Evolutionary conservation across 2,888 invertebrate genomes (phyloP).

Genomic region (Leptinotarsa tumamoca): DNA sequence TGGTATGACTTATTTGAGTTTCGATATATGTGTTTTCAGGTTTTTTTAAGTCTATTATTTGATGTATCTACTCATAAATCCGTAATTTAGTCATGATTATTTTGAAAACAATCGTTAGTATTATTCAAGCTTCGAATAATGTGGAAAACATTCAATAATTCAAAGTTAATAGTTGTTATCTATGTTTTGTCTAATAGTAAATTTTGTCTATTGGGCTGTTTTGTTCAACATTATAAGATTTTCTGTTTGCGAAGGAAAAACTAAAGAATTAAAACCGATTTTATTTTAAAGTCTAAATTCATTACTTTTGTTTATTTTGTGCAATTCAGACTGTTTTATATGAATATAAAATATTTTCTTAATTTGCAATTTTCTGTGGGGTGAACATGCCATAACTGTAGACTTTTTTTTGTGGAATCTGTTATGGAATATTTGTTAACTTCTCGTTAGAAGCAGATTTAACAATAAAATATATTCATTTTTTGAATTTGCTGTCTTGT

Average conservation of each 20-base stretch:
- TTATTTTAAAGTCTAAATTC: neutral
- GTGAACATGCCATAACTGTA: neutral
- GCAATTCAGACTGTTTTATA: constrained; percentile 64
- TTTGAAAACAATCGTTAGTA: neutral
- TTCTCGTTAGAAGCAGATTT: neutral
- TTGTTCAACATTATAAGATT: neutral
- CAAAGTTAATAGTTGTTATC: constrained; percentile 36
- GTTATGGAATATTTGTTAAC: neutral
- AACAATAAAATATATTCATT: neutral
- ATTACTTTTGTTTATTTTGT: constrained; percentile 56
- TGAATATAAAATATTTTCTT: constrained; percentile 34
- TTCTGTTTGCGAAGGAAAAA: constrained; percentile 20
- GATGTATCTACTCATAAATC: neutral
- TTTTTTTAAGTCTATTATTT: neutral
- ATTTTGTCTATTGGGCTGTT: constrained; percentile 27
- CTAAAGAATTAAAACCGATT: too few relatives aligned
- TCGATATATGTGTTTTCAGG: neutral
- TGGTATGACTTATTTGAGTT: neutral
- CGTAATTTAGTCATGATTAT: neutral
- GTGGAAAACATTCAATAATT: too few relatives aligned
- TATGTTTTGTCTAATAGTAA: constrained; percentile 50
- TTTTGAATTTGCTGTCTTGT: constrained; percentile 13
- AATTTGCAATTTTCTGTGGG: constrained; percentile 23
- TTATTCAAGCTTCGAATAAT: neutral
- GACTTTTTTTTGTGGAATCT: neutral